These are phyloP conservation scores for Tenthredo notha DNA, from an alignment of 2,888 invertebrate genomes.

Conservation along the genomic window DNA sequence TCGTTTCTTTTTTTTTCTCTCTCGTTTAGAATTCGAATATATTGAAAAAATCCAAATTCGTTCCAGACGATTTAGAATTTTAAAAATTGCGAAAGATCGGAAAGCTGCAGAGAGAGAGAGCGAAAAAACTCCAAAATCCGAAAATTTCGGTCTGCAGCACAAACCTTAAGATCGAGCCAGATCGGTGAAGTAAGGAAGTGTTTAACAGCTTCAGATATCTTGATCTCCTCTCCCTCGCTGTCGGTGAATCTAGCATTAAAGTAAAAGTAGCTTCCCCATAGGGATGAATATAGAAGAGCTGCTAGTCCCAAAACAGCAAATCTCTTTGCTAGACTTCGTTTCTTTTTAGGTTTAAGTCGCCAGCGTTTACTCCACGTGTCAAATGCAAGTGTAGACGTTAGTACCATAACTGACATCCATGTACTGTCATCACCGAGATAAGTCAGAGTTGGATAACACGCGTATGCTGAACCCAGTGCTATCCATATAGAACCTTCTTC, in stretches of 20 bases:
- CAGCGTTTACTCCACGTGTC: slow-evolving; percentile 90
- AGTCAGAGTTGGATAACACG: slow-evolving; percentile 85
- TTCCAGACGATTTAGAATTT: too few relatives aligned
- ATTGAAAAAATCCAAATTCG: too few relatives aligned
- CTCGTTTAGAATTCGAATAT: too few relatives aligned
- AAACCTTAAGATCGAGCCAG: slow-evolving; percentile 80
- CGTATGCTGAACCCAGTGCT: slow-evolving; percentile 85
- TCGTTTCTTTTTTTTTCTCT: too few relatives aligned
- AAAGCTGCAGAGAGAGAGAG: too few relatives aligned
- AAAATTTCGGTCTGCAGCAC: too few relatives aligned
- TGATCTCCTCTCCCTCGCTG: slow-evolving; percentile 92
- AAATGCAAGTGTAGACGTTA: slow-evolving; percentile 85
- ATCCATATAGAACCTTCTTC: slow-evolving; percentile 88
- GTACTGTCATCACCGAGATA: slow-evolving; percentile 87
- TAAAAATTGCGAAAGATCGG: too few relatives aligned
- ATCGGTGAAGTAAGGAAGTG: slow-evolving; percentile 94
- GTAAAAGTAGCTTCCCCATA: slow-evolving; percentile 91
- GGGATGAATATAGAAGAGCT: slow-evolving; percentile 83
- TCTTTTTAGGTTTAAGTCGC: slow-evolving; percentile 84
- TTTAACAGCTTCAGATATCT: slow-evolving; percentile 91
- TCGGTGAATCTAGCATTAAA: slow-evolving; percentile 94
- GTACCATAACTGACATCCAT: slow-evolving; percentile 85
- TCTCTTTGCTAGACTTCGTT: slow-evolving; percentile 78
- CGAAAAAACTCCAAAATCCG: too few relatives aligned
- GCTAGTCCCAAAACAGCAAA: slow-evolving; percentile 82